Evolutionary conservation across 2,888 invertebrate species (phyloP), one percentile per base, ranked within the genome.

Genomic region (Polylopha cassiicola): DNA sequence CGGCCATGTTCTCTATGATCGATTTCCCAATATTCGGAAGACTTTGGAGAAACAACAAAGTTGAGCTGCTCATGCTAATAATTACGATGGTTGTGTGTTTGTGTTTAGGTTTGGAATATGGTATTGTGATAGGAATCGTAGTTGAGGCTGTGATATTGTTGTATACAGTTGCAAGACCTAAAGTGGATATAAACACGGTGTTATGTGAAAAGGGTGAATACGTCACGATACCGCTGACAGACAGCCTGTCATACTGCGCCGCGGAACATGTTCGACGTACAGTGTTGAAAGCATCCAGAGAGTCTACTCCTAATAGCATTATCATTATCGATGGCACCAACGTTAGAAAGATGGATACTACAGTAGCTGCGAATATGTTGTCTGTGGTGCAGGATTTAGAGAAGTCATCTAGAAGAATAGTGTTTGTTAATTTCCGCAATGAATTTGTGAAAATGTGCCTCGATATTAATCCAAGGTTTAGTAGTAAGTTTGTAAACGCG

Each of bases 1-100:
- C 92, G 13, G 96, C 97, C 9, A 95, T 98, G 89, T 89, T 94
- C 55, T 90, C 91, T 51, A 93, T 95, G 91, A 88, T 95, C 3
- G 94, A 95, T 53, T 89, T 90, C 17, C 84, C 90, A n/a, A 73
- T 80, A 21, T 56, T 80, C 30, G 58, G 64, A 2, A 86, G 91
- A 46, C 87, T 96, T 26, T 96, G 95, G 95, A 88, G 86, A 55
- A 90, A 91, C 3, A 95, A 93, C 74, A 92, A 94, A 82, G 86
- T 72, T 41, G 74, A 84, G 45, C 47, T 84, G 1, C 34, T 67
- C 6, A 44, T 80, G 11, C 46, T 75, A 20, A 1, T 72, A 6
- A 26, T 56, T 6, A 85, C 84, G 0, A 64, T 70, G 44, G 6
- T 50, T 1, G 55, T 73, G 0, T 73, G 77, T 46, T 58, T 81